phyloP scores from a whole-genome alignment of 2,888 invertebrate genomes.

The Copidosoma aretas region DNA sequence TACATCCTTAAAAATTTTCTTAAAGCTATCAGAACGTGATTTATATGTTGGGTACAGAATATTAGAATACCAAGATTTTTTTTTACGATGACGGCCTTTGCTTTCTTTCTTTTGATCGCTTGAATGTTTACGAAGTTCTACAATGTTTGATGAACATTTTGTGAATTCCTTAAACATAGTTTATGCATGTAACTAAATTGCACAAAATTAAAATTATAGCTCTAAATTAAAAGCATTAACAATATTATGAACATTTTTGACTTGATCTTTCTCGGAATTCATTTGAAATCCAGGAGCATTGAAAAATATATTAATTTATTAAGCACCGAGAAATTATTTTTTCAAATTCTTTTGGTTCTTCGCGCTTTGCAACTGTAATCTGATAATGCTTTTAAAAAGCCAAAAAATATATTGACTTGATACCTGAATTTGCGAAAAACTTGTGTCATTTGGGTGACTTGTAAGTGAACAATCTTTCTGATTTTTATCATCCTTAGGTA shows the following conservation, averaged over 20 bases:
- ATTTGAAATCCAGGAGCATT: too few relatives aligned
- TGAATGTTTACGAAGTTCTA: constrained; percentile 52
- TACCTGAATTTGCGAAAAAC: constrained; percentile 51
- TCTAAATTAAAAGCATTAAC: too few relatives aligned
- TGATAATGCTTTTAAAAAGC: too few relatives aligned
- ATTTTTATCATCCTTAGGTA: constrained; percentile 27
- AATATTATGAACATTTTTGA: too few relatives aligned
- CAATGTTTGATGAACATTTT: constrained; percentile 60
- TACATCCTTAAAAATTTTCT: constrained; percentile 87
- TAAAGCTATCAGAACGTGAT: constrained; percentile 91
- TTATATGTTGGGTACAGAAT: constrained; percentile 91
- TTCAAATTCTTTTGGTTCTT: too few relatives aligned
- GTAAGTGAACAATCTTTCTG: constrained; percentile 25
- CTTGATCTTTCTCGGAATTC: too few relatives aligned
- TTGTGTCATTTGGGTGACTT: constrained; percentile 45
- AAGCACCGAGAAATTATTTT: too few relatives aligned
- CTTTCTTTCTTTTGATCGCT: constrained; percentile 60
- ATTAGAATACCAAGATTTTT: constrained; percentile 85
- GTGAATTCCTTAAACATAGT: constrained; percentile 49
- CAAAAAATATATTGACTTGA: too few relatives aligned
- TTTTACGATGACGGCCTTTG: constrained; percentile 67
- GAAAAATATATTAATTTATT: too few relatives aligned
- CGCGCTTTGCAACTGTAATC: too few relatives aligned
- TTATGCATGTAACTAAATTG: too few relatives aligned
- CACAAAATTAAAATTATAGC: too few relatives aligned